phyloP scores from a whole-genome alignment of 2,888 invertebrate species.

The Dicyrtomina minuta region DNA sequence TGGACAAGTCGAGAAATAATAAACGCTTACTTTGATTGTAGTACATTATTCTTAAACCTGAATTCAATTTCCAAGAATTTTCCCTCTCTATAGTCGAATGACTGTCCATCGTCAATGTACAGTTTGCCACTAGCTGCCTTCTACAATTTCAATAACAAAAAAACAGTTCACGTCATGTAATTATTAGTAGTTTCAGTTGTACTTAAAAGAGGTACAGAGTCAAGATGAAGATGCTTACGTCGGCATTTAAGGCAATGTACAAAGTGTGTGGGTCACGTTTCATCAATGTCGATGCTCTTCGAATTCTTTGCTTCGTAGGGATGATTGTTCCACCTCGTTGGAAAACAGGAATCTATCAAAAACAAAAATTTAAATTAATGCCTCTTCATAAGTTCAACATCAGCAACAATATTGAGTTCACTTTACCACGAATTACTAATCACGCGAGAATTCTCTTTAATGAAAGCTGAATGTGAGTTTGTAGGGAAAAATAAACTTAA shows the following conservation, averaged over 20 bases:
- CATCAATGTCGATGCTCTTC: constrained; percentile 82
- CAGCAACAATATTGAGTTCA: too few relatives aligned
- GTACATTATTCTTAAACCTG: constrained; percentile 64
- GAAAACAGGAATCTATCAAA: constrained; percentile 80
- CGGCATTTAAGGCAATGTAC: constrained; percentile 74
- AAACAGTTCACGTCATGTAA: not conserved
- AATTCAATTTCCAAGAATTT: constrained; percentile 72
- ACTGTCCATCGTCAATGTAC: constrained; percentile 89
- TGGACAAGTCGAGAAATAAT: too few relatives aligned
- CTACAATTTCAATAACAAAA: constrained; percentile 35
- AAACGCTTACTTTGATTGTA: constrained; percentile 67
- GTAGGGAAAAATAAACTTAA: too few relatives aligned
- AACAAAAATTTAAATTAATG: constrained; percentile 10
- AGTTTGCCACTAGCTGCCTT: constrained; percentile 72
- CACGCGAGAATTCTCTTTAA: too few relatives aligned
- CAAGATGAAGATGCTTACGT: constrained; percentile 60
- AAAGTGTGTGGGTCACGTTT: constrained; percentile 91
- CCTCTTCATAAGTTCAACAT: not conserved
- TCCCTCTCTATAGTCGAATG: constrained; percentile 74
- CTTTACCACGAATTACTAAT: too few relatives aligned
- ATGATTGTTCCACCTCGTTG: constrained; percentile 89
- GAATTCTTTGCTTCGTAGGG: constrained; percentile 83
- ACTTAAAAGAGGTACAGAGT: too few relatives aligned
- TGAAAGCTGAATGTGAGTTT: too few relatives aligned
- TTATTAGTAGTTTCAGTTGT: too few relatives aligned